phyloP scores from a whole-genome alignment of 2,113 vertebrate species.

The Colistium nudipinnis region DNA sequence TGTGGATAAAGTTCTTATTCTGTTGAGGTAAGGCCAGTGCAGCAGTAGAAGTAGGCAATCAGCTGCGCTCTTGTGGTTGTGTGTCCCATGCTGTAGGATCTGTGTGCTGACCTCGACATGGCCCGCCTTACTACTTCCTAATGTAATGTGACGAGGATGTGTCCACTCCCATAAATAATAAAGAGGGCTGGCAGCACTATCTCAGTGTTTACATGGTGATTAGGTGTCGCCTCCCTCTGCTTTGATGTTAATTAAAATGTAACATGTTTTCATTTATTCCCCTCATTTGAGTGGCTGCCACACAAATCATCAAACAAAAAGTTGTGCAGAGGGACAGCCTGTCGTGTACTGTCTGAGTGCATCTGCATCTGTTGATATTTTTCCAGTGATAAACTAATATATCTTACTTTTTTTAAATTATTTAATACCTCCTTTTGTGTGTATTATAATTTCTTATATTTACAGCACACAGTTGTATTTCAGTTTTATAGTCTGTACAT shows the following conservation, averaged over 20 bases:
- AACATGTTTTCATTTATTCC: conserved; percentile 65
- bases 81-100: conserved; percentile 58
- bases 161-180: conserved; percentile 76
- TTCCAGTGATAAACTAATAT: background rate
- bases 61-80: conserved; percentile 22
- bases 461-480: background rate
- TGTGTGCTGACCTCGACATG: conserved; percentile 38
- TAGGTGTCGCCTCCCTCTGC: conserved; percentile 60
- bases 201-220: conserved; percentile 71
- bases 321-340: conserved; percentile 11
- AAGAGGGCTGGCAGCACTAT: conserved; percentile 61
- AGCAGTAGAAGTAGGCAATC: conserved; percentile 25
- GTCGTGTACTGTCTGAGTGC: background rate
- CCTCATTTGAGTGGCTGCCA: conserved; percentile 34
- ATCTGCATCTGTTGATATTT: background rate
- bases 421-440: background rate
- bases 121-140: conserved; percentile 47
- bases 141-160: conserved; percentile 73
- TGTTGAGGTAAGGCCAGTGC: background rate
- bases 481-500: too few species aligned
- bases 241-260: conserved; percentile 75
- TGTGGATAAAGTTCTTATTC: background rate
- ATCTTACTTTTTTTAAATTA: background rate
- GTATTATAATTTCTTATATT: background rate
- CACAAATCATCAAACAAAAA: conserved; percentile 50